These are phyloP conservation scores for Saccostrea cuccullata DNA, from an alignment of 1,140 invertebrate species.

Conservation along the genomic window DNA sequence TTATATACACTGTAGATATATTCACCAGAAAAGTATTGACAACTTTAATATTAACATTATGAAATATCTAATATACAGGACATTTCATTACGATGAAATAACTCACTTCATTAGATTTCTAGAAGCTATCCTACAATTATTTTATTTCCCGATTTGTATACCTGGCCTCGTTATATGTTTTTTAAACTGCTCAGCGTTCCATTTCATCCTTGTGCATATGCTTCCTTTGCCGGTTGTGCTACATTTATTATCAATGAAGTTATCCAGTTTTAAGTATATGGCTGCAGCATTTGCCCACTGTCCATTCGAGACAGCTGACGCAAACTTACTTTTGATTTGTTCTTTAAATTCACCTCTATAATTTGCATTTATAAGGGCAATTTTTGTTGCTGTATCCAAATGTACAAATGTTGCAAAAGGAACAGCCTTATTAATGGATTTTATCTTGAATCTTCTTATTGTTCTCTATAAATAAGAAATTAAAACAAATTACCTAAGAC, in stretches of 20 bases:
- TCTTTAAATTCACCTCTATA: slow-evolving; percentile 42
- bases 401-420: slow-evolving; percentile 5
- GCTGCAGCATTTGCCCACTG: slow-evolving; percentile 40
- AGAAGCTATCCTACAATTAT: too few relatives aligned
- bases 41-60: too few relatives aligned
- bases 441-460: too few relatives aligned
- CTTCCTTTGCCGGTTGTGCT: neutral
- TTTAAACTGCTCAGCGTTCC: slow-evolving; percentile 45
- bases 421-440: neutral
- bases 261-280: slow-evolving; percentile 28
- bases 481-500: too few relatives aligned
- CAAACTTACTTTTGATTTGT: neutral
- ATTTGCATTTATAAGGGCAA: slow-evolving; percentile 47
- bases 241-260: slow-evolving; percentile 25
- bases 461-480: too few relatives aligned
- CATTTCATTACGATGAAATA: too few relatives aligned
- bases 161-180: slow-evolving; percentile 13
- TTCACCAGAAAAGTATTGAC: too few relatives aligned
- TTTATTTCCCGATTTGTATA: neutral
- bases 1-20: too few relatives aligned
- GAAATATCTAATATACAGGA: too few relatives aligned
- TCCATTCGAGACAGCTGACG: slow-evolving; percentile 15
- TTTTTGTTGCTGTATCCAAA: slow-evolving; percentile 36
- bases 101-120: too few relatives aligned
- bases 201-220: slow-evolving; percentile 43